Percentiles rank a stretch among this genome's conserved stretches.
These are phyloP conservation scores for Tamandua tetradactyla DNA, from an alignment of 2,797 vertebrate species.

Conservation along the genomic window DNA sequence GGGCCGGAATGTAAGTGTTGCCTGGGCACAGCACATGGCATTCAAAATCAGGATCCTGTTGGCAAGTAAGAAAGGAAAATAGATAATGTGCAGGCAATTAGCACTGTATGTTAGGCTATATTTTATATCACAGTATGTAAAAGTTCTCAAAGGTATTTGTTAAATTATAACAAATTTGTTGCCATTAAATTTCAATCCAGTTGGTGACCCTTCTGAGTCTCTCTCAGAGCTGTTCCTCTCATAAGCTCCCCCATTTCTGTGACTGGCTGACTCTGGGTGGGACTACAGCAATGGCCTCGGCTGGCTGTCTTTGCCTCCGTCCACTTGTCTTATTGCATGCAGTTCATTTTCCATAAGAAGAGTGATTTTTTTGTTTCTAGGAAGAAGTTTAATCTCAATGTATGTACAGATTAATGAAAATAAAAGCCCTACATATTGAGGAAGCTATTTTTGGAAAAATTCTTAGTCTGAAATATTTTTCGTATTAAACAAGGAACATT, in stretches of 20 bases:
- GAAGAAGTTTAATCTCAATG: not conserved
- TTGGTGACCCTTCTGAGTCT: not conserved
- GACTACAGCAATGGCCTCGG: not conserved
- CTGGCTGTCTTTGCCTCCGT: not conserved
- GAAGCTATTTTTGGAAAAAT: not conserved
- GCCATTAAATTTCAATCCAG: not conserved
- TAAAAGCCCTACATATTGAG: not conserved
- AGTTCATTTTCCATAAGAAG: not conserved
- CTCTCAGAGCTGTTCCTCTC: not conserved
- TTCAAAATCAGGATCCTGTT: not conserved
- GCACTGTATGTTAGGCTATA: not conserved
- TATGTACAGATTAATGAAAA: not conserved
- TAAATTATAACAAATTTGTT: not conserved
- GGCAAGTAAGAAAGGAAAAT: not conserved
- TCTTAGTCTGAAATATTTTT: not conserved
- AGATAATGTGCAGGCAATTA: not conserved
- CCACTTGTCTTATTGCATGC: not conserved
- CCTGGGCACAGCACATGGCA: accelerated
- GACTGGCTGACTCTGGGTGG: not conserved
- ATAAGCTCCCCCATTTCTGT: not conserved
- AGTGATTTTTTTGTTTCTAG: not conserved
- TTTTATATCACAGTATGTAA: not conserved
- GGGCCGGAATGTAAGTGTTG: not conserved
- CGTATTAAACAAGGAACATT: not conserved
- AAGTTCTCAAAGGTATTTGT: not conserved